Base-by-base conservation (phyloP, 2,797 vertebrate species). In the Fistularia commersonii region DNA sequence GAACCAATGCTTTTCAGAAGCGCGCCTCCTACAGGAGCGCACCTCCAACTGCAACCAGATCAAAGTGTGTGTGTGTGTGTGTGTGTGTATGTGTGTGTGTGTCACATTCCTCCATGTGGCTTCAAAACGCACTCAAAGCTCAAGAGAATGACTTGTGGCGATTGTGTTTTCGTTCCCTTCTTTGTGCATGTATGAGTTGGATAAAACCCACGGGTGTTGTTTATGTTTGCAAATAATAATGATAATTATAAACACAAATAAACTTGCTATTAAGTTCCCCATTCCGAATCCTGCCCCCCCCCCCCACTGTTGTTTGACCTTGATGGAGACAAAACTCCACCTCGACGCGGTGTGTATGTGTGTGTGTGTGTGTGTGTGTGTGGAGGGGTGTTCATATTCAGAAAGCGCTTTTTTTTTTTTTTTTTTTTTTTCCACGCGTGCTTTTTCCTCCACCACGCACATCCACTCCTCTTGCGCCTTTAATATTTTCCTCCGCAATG, bases 401-500 rank as follows among this genome's bases (percentile, higher is more conserved):
- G n/a, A n/a, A 32, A 48, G 47, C 9, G 12, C n/a, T 7, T n/a
- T n/a, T n/a, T n/a, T n/a, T n/a, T n/a, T n/a, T n/a, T n/a, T n/a
- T n/a, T n/a, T n/a, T n/a, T 59, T 66, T 77, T 59, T 51, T 52
- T 72, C 49, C 51, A 57, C 61, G 52, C 59, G 65, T 49, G 57
- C 63, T 79, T 67, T 72, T 81, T 76, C 65, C 80, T 84, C 36
- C 15, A 34, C 31, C 81, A 80, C 72, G 72, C 73, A 76, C 81
- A 76, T 63, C 67, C 80, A 82, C 72, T 83, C n/a, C n/a, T n/a
- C n/a, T n/a, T 81, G 86, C 81, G 81, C 80, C 88, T 89, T 87
- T 88, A 87, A 88, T 84, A 81, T 89, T 87, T 90, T 89, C 83
- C 87, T 77, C 86, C 83, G 83, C 90, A 92, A 93, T 92, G 90